Evolutionary conservation across 1,140 invertebrate species (phyloP).

Genomic region (Drosophila repleta): DNA sequence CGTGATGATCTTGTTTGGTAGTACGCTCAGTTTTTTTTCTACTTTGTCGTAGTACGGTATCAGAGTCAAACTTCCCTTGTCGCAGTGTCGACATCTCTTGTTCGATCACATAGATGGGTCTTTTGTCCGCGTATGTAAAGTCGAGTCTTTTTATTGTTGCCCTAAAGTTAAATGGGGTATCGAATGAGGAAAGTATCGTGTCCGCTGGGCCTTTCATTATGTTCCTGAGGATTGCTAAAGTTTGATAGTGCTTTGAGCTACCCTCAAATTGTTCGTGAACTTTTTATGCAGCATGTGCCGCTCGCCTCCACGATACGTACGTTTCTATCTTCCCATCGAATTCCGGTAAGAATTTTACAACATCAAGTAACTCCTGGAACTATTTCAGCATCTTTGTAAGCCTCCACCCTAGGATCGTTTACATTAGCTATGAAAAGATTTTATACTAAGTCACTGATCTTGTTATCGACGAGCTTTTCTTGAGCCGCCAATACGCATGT

Average conservation of each 20-base stretch:
- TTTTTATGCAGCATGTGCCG: conserved; percentile 47
- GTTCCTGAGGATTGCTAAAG: conserved; percentile 46
- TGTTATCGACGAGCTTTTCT: no score
- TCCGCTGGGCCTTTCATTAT: conserved; percentile 50
- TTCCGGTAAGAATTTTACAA: conserved; percentile 47
- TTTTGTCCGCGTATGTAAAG: not conserved
- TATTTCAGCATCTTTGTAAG: not conserved
- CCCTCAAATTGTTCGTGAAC: conserved; percentile 42
- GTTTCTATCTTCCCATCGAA: conserved; percentile 44
- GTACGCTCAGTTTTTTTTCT: not conserved
- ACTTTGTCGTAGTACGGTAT: no score
- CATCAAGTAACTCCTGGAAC: conserved; percentile 39
- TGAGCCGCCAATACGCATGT: no score
- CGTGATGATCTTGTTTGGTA: no score
- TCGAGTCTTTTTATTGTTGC: conserved; percentile 26
- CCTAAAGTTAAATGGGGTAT: conserved; percentile 48
- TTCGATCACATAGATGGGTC: not conserved
- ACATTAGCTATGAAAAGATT: no score
- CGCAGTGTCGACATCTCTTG: not conserved
- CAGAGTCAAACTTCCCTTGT: no score
- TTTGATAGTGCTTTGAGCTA: conserved; percentile 48
- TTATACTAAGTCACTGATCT: no score
- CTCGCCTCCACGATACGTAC: conserved; percentile 47
- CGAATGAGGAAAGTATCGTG: conserved; percentile 28
- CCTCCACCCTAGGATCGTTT: not conserved